A percentile compares a stretch with the other conserved stretches of the same genome.
Evolutionary conservation across 2,113 vertebrate species (phyloP).

Genomic region (Ammodytes marinus): DNA sequence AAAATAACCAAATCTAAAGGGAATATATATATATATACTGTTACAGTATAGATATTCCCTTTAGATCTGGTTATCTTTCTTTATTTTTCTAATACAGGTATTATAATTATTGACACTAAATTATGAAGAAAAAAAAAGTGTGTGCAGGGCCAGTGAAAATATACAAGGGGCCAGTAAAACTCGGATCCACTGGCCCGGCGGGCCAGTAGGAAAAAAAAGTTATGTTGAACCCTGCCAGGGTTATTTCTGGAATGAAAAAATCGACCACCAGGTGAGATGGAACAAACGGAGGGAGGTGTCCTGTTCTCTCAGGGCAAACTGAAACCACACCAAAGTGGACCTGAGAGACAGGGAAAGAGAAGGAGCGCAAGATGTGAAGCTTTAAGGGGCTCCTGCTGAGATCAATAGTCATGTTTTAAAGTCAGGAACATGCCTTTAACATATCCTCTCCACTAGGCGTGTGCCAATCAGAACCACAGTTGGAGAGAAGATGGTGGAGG

Average conservation of each 20-base stretch:
- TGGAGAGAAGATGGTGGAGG: not conserved
- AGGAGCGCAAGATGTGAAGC: constrained; percentile 32
- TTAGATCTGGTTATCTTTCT: no score
- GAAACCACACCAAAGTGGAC: constrained; percentile 34
- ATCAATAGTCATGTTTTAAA: constrained; percentile 58
- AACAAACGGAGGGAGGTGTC: constrained; percentile 55
- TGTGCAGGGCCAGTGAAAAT: no score
- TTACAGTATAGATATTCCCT: no score
- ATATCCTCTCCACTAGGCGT: constrained; percentile 22
- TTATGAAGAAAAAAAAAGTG: no score
- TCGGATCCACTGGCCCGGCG: no score
- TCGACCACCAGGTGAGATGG: constrained; percentile 52
- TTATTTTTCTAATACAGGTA: no score
- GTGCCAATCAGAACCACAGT: not conserved
- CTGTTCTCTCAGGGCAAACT: constrained; percentile 72
- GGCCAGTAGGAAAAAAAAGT: no score
- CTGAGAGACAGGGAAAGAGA: constrained; percentile 3
- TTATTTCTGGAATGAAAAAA: constrained; percentile 77
- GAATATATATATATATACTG: no score
- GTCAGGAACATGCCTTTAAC: constrained; percentile 51
- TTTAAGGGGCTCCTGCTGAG: constrained; percentile 43
- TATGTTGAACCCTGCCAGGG: no score
- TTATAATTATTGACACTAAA: no score
- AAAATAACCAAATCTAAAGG: no score
- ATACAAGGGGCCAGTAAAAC: no score